phyloP scores from a whole-genome alignment of 2,113 vertebrate genomes.

The Engraulis encrasicolus region DNA sequence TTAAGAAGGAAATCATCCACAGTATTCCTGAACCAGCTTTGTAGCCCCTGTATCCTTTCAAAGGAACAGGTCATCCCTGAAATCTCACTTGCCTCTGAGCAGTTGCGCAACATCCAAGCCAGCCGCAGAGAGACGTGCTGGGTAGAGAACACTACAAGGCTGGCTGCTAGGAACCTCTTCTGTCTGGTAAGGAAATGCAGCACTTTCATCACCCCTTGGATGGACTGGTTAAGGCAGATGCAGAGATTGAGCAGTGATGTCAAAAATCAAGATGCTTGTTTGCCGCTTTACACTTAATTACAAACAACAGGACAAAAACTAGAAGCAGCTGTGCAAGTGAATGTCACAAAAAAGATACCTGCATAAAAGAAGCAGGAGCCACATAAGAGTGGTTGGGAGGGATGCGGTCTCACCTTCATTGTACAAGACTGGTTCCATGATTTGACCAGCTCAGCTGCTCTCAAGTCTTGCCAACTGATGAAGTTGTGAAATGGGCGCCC shows the following conservation, averaged over 20 bases:
- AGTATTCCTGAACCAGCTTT: too few relatives aligned
- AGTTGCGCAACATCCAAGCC: constrained; percentile 83
- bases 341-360: background rate
- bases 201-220: constrained; percentile 79
- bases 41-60: too few relatives aligned
- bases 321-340: background rate
- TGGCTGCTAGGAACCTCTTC: constrained; percentile 79
- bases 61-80: background rate
- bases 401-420: constrained; percentile 83
- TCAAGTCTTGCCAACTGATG: constrained; percentile 94
- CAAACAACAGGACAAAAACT: too few relatives aligned
- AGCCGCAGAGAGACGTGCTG: constrained; percentile 89
- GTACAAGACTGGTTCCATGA: constrained; percentile 90
- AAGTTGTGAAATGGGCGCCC: constrained; percentile 96
- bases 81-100: constrained; percentile 37
- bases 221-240: constrained; percentile 68
- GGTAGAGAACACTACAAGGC: constrained; percentile 84
- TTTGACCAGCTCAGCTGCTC: constrained; percentile 84
- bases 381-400: background rate
- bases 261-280: background rate
- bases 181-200: constrained; percentile 86
- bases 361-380: background rate
- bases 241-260: background rate
- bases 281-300: too few relatives aligned
- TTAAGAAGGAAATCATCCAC: too few relatives aligned